phyloP scores from a whole-genome alignment of 2,797 vertebrate genomes.

The Sparus aurata region DNA sequence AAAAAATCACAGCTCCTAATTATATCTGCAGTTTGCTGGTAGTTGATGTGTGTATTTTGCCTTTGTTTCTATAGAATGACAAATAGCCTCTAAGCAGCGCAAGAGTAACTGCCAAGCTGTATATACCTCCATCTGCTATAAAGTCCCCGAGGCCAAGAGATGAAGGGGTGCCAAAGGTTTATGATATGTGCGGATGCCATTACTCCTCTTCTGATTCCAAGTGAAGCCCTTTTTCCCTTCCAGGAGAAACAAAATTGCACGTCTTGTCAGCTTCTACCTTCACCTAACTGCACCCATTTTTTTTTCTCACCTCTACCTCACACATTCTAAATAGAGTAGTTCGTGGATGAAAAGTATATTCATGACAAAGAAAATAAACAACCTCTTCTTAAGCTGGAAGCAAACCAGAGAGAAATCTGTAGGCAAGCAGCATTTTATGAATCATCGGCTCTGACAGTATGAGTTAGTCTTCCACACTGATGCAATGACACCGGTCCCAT shows the following conservation, averaged over 20 bases:
- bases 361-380: constrained; percentile 23
- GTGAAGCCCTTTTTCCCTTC: constrained; percentile 33
- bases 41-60: constrained; percentile 25
- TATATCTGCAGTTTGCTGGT: background rate
- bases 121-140: constrained; percentile 42
- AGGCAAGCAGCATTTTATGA: constrained; percentile 26
- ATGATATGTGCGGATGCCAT: constrained; percentile 46
- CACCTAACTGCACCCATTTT: constrained; percentile 39
- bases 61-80: constrained; percentile 30
- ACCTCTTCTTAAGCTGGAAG: constrained; percentile 22
- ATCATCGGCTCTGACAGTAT: constrained; percentile 14
- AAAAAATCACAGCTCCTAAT: background rate
- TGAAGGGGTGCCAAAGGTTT: constrained; percentile 36
- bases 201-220: constrained; percentile 51
- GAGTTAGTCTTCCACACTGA: constrained; percentile 22
- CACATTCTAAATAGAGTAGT: constrained; percentile 38
- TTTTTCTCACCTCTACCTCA: constrained; percentile 19
- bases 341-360: constrained; percentile 49
- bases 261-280: constrained; percentile 42
- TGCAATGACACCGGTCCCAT: background rate
- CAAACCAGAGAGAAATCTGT: constrained; percentile 26
- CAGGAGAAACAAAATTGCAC: constrained; percentile 28
- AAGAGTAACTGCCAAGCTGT: constrained; percentile 18
- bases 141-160: constrained; percentile 34
- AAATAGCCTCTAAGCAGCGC: constrained; percentile 27